Evolutionary conservation across 1,140 invertebrate species (phyloP), one percentile per base, ranked within the genome.

Genomic region (Camponotus pennsylvanicus): DNA sequence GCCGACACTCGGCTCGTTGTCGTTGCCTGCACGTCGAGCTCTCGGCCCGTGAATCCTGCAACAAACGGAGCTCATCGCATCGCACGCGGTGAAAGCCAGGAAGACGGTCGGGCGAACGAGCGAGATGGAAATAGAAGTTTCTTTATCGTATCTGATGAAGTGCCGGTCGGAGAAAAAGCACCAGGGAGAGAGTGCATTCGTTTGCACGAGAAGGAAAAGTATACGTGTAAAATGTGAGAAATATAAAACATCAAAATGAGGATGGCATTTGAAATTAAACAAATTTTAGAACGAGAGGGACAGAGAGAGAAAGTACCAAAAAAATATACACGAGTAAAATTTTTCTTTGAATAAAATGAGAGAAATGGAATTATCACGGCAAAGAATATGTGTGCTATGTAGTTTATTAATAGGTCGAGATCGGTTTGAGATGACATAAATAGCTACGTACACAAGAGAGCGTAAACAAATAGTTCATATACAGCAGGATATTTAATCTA

Each of bases 51-150:
- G 52, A 88, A 89, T 89, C 85, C 78, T 89, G 76, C 83, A 75
- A 75, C 70, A 73, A 86, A 76, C 86, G 67, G 80, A 59, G 63
- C 76, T 73, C 73, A 78, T 88, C 89, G 73, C 77, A 55, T 79
- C 59, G 61, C 73, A 71, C 71, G 49, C 87, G 87, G 90, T 91
- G 89, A 91, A 91, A 91, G 89, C 89, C 87, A 90, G 55, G 18
- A 61, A 90, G 71, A 78, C 59, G 55, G 42, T 40, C 37, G 67
- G 32, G 42, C 63, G 77, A 71, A n/a, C 21, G 40, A 87, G 77
- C 63, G 64, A 88, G 76, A 86, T 18, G 69, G 84, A 78, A 82
- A 69, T 70, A 78, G 69, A 70, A 88, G 77, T 71, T 77, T 79
- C 77, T 88, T 89, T 86, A 89, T 88, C 86, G 52, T 55, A 45